Conservation (phyloP, 2,113 vertebrate species). For the Trogon melanurus region DNA sequence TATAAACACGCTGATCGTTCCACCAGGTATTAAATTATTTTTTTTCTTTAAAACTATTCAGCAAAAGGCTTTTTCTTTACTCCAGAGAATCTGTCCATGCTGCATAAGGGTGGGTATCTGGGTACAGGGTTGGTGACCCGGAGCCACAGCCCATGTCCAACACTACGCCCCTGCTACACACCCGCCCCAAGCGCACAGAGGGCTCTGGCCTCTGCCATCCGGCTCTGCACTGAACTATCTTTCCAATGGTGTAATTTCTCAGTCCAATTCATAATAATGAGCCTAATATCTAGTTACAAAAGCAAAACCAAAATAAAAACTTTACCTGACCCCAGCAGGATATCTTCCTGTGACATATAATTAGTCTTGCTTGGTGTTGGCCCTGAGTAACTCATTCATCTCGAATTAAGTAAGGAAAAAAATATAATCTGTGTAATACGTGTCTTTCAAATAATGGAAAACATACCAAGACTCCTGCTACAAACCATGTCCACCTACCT, state of each 20-base stretch:
- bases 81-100: background rate
- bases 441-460: background rate
- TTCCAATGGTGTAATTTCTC: background rate
- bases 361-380: background rate
- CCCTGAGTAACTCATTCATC: background rate
- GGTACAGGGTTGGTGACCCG: background rate
- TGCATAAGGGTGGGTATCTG: background rate
- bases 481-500: background rate
- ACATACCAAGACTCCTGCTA: background rate
- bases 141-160: too few relatives aligned
- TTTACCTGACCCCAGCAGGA: background rate
- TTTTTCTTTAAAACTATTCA: background rate
- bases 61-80: background rate
- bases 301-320: background rate
- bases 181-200: fast-evolving
- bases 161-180: fast-evolving
- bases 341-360: background rate
- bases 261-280: background rate
- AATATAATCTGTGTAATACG: background rate
- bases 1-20: background rate
- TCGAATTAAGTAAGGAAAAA: background rate
- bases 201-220: background rate
- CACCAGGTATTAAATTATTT: background rate
- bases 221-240: background rate
- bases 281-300: background rate